Conservation (phyloP, 2,797 vertebrate genomes). For the Anabacerthia variegaticeps region DNA sequence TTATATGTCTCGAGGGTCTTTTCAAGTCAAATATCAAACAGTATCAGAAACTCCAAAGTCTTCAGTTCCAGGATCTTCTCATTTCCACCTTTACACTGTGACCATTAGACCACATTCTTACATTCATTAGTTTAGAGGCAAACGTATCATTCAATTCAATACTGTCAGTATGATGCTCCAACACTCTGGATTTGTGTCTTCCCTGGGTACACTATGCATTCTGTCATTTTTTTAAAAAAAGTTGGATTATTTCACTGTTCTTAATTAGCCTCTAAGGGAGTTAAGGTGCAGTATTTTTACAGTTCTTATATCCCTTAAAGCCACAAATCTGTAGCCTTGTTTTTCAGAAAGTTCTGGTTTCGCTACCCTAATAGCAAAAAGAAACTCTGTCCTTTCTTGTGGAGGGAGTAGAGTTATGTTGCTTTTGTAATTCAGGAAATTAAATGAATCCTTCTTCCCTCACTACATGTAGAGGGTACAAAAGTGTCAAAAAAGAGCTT, state of each 20-base stretch:
- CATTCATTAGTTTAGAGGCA: not conserved
- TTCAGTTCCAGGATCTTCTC: not conserved
- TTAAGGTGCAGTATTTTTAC: not conserved
- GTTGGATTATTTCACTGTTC: not conserved
- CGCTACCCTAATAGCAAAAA: not conserved
- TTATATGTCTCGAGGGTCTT: not conserved
- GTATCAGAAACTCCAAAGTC: not conserved
- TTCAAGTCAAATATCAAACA: not conserved
- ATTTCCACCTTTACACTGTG: not conserved
- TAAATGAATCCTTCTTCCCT: not conserved
- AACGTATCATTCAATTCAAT: not conserved
- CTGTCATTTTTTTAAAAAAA: not conserved
- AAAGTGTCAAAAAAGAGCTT: not conserved
- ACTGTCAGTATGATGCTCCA: not conserved
- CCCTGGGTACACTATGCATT: not conserved
- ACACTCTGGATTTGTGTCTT: not conserved
- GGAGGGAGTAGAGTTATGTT: not conserved
- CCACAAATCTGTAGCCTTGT: fast-evolving
- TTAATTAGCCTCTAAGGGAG: not conserved
- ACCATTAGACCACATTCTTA: not conserved
- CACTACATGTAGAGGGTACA: not conserved
- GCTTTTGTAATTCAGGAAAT: not conserved
- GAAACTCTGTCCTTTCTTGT: not conserved
- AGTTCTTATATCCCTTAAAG: not conserved
- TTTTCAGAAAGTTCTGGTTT: not conserved